Conservation (phyloP, 35 echinoderm and acorn worm species). For the Stichopus chloronotus region DNA sequence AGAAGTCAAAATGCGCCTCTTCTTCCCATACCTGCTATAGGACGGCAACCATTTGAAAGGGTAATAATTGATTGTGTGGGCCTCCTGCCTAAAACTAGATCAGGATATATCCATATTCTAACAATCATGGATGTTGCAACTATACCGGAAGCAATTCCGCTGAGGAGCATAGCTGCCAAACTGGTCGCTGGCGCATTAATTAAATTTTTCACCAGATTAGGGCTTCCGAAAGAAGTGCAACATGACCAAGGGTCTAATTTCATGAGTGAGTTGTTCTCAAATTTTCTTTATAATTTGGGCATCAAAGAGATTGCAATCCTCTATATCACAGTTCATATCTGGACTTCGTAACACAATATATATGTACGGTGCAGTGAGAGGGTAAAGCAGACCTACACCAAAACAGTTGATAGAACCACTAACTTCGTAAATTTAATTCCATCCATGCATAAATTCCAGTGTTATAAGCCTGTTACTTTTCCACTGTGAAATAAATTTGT, state of each 20-base stretch:
- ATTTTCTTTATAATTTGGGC: background rate
- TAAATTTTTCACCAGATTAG: constrained; percentile 59
- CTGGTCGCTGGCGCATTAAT: constrained; percentile 48
- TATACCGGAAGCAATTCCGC: constrained; percentile 61
- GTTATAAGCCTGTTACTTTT: too few species aligned
- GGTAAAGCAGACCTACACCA: too few species aligned
- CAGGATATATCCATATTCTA: constrained; percentile 42
- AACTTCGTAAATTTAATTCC: too few species aligned
- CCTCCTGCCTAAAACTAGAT: constrained; percentile 31
- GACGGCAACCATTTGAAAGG: constrained; percentile 38
- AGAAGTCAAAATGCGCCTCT: background rate
- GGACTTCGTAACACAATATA: too few species aligned
- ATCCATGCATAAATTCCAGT: too few species aligned
- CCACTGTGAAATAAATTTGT: too few species aligned
- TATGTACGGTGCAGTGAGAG: too few species aligned
- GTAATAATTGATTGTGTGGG: constrained; percentile 21
- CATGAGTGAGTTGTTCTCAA: constrained; percentile 39
- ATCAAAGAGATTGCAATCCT: too few species aligned
- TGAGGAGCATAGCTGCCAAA: constrained; percentile 57
- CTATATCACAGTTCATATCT: too few species aligned
- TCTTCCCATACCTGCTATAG: constrained; percentile 1
- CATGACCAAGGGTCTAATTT: constrained; percentile 81
- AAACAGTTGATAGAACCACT: too few species aligned
- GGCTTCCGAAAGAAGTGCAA: constrained; percentile 65
- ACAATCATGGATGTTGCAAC: constrained; percentile 70